Conservation (phyloP, 2,797 vertebrate species). For the Streptopelia turtur region DNA sequence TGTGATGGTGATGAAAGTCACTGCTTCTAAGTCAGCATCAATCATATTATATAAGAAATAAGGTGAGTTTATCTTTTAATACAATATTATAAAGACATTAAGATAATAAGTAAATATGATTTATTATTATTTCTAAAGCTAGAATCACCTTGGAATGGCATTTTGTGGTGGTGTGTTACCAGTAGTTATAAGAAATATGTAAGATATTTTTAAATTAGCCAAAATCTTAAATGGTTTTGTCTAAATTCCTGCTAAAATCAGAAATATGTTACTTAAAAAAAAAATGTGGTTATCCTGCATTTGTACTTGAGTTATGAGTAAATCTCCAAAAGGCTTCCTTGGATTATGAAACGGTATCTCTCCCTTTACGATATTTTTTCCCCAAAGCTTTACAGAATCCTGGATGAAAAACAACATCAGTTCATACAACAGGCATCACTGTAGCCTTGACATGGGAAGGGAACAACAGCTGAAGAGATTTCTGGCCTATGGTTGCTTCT, state of each 20-base stretch:
- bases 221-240: neutral
- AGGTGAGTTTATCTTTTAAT: neutral
- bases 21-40: neutral
- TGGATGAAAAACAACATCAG: neutral
- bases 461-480: conserved; percentile 20
- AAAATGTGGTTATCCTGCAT: neutral
- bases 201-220: neutral
- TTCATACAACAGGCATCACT: neutral
- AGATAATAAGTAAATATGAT: neutral
- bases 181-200: neutral
- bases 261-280: neutral
- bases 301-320: neutral
- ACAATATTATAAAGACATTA: neutral
- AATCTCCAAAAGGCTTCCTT: neutral
- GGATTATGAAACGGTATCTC: neutral
- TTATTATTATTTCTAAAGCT: neutral
- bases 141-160: neutral
- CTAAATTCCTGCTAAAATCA: neutral
- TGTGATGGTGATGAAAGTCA: neutral
- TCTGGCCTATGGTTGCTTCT: conserved; percentile 4
- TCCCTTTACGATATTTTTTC: neutral
- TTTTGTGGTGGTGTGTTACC: neutral
- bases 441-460: neutral
- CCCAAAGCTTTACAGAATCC: neutral
- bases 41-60: neutral